Evolutionary conservation across 2,797 vertebrate species (phyloP).

Genomic region (Tokudaia tokunoshimensis): DNA sequence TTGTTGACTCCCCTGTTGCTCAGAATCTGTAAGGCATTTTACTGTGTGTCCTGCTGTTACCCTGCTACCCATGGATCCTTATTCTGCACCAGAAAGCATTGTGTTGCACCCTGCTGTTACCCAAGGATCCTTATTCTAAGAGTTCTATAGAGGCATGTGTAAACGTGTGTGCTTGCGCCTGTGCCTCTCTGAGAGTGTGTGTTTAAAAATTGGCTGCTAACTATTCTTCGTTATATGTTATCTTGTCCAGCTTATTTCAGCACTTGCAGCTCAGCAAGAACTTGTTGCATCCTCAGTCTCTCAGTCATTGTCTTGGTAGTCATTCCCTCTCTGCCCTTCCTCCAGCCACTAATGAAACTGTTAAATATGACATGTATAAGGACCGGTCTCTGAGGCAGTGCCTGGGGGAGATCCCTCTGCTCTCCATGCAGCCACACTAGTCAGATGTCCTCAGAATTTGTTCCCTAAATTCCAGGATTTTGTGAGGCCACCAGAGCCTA

Average conservation of each 20-base stretch:
- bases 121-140: neutral
- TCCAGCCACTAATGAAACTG: conserved; percentile 27
- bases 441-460: conserved; percentile 41
- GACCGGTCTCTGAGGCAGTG: neutral
- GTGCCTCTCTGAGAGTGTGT: too few relatives aligned
- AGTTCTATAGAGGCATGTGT: neutral
- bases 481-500: neutral
- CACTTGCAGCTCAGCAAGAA: neutral
- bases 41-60: neutral
- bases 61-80: neutral
- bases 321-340: neutral
- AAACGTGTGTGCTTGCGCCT: too few relatives aligned
- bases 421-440: neutral
- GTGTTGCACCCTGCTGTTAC: neutral
- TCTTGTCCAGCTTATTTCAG: conserved; percentile 15
- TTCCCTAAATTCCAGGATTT: conserved; percentile 20
- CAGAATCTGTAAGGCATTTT: neutral
- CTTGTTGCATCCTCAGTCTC: neutral
- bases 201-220: neutral
- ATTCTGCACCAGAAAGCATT: neutral
- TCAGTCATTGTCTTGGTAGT: neutral
- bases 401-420: neutral
- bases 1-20: neutral
- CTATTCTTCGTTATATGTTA: neutral
- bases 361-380: conserved; percentile 2